These are phyloP conservation scores for Hypsopygia costalis DNA, from an alignment of 2,888 invertebrate genomes.

Conservation along the genomic window DNA sequence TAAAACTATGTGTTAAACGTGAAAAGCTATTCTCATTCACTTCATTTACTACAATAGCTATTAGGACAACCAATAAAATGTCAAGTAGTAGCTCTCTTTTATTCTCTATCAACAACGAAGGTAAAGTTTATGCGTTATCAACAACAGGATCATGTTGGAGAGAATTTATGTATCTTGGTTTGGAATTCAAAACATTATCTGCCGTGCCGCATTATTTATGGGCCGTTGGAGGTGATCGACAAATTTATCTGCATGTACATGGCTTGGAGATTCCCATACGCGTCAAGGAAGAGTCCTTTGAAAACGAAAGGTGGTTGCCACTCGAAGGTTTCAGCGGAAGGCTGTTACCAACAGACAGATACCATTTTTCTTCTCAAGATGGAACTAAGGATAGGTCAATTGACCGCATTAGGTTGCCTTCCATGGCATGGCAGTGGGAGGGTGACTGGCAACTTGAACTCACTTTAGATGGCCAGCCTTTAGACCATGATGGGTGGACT, in stretches of 20 bases:
- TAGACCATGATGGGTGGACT: constrained; percentile 96
- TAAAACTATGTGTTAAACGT: background rate
- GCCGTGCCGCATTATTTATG: constrained; percentile 92
- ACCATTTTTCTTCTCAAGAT: constrained; percentile 91
- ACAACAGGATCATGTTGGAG: constrained; percentile 91
- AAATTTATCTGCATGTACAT: constrained; percentile 95
- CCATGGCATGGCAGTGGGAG: constrained; percentile 98
- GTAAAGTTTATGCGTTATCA: constrained; percentile 91
- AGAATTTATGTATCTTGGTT: constrained; percentile 90
- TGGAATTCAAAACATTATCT: constrained; percentile 94
- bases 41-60: too few species aligned
- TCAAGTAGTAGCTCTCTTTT: constrained; percentile 86
- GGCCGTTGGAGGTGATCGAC: constrained; percentile 96
- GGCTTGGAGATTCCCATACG: constrained; percentile 94
- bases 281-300: constrained; percentile 93
- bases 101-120: constrained; percentile 93
- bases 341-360: constrained; percentile 93
- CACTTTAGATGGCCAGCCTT: constrained; percentile 90
- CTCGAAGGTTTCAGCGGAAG: constrained; percentile 92
- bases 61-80: constrained; percentile 32
- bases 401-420: constrained; percentile 91
- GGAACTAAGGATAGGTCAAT: constrained; percentile 89
- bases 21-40: too few species aligned
- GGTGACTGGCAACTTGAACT: constrained; percentile 95
- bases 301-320: constrained; percentile 97